Conservation (phyloP, 1,140 invertebrate genomes). For the Plectrocnemia conspersa region DNA sequence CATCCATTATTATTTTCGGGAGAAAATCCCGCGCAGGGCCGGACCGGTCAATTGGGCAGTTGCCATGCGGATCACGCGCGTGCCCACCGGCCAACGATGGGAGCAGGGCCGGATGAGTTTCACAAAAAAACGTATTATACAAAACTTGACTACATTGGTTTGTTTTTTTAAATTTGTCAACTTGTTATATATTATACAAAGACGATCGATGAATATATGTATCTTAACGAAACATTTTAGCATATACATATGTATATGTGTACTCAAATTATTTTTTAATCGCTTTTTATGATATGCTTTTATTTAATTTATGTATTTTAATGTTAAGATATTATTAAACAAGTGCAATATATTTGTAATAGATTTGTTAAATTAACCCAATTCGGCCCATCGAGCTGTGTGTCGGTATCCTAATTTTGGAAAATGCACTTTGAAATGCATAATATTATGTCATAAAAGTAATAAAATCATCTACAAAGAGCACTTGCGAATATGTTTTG, state of each 20-base stretch:
- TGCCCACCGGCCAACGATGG: constrained; percentile 11
- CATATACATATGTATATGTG: too few relatives aligned
- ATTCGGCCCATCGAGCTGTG: constrained; percentile 14
- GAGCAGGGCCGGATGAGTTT: constrained; percentile 9
- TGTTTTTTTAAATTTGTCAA: background rate
- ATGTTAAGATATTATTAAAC: background rate
- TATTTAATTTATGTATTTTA: background rate
- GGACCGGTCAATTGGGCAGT: constrained; percentile 28
- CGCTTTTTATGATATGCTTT: background rate
- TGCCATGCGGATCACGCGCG: constrained; percentile 32
- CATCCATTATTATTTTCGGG: constrained; percentile 19
- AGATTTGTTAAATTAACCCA: constrained; percentile 4
- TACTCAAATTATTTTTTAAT: too few relatives aligned
- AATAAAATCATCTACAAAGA: constrained; percentile 35
- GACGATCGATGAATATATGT: background rate
- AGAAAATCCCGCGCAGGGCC: constrained; percentile 4
- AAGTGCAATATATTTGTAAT: background rate
- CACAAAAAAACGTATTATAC: background rate
- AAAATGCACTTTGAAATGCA: constrained; percentile 33
- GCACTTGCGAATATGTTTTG: constrained; percentile 31
- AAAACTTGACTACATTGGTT: background rate
- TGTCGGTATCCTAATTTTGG: constrained; percentile 30
- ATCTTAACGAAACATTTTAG: too few relatives aligned
- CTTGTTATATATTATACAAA: background rate
- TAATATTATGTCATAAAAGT: constrained; percentile 36